Evolutionary conservation across 2,113 vertebrate species (phyloP).

Genomic region (Pterocles burchelli): DNA sequence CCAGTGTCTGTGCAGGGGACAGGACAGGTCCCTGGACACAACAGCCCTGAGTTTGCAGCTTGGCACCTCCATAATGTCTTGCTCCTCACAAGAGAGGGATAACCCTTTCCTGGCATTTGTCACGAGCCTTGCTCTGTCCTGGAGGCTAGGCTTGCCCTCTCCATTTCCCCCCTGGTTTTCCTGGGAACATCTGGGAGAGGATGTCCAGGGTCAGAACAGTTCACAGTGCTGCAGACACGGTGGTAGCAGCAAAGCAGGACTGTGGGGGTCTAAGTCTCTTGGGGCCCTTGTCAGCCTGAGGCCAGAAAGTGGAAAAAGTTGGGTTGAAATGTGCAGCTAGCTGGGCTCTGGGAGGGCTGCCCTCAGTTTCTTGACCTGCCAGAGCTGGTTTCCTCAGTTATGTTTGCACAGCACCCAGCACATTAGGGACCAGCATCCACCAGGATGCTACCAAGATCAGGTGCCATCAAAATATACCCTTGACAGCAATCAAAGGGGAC

Average conservation of each 20-base stretch:
- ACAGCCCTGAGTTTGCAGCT: not conserved
- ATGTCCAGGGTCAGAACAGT: not conserved
- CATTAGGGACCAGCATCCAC: too few relatives aligned
- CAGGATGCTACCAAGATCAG: not conserved
- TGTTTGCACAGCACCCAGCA: not conserved
- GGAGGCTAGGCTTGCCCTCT: not conserved
- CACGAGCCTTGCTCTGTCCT: not conserved
- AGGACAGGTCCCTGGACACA: not conserved
- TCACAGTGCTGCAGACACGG: accelerated
- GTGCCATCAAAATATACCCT: not conserved
- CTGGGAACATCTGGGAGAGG: not conserved
- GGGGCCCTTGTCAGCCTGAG: not conserved
- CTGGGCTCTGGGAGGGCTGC: not conserved
- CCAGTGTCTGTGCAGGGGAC: not conserved
- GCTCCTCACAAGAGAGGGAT: not conserved
- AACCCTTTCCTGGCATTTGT: accelerated
- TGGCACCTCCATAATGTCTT: not conserved
- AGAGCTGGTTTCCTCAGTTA: not conserved
- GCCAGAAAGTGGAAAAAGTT: not conserved
- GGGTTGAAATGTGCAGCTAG: not conserved
- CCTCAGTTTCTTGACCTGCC: not conserved
- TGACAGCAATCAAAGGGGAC: not conserved
- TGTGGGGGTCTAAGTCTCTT: not conserved
- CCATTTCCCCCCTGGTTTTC: not conserved
- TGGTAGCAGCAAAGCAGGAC: not conserved